A percentile compares a stretch with the other conserved stretches of the same genome.
These are phyloP conservation scores for Hypocryptadius cinnamomeus DNA, from an alignment of 2,113 vertebrate genomes.

Conservation along the genomic window DNA sequence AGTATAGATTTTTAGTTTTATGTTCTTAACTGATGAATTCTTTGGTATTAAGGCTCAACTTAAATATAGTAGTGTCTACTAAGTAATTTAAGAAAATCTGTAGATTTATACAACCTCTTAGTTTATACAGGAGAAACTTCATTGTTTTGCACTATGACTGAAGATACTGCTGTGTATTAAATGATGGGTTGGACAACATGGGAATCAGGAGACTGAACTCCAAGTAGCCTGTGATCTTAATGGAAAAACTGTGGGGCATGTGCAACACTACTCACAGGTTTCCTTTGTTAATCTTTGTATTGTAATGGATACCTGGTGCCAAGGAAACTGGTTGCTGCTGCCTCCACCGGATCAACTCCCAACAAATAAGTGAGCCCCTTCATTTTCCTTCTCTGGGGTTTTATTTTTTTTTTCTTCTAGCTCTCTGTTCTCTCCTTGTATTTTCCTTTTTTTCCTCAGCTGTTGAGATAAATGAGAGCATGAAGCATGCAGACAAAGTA, in stretches of 20 bases:
- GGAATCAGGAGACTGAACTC: not conserved
- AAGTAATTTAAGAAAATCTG: not conserved
- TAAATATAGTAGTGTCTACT: not conserved
- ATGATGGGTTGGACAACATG: not conserved
- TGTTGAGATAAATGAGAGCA: not conserved
- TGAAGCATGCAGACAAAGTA: not conserved
- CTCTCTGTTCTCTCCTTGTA: not conserved
- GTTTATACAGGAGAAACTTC: not conserved
- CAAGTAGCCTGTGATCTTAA: not conserved
- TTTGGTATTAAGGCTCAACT: not conserved
- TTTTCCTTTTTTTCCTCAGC: not conserved
- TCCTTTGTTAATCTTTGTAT: not conserved
- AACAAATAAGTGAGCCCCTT: not conserved
- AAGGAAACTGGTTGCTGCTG: not conserved
- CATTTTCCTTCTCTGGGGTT: not conserved
- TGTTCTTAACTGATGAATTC: not conserved
- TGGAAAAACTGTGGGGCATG: not conserved
- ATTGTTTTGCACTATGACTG: no score
- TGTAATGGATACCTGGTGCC: not conserved
- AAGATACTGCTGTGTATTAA: not conserved
- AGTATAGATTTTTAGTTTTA: not conserved
- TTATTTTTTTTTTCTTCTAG: accelerated
- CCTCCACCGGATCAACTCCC: not conserved
- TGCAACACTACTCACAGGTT: not conserved
- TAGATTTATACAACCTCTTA: not conserved